Percentiles rank a stretch among this genome's conserved stretches.
Evolutionary conservation across 1,140 invertebrate genomes (phyloP).

Genomic region (Anthonomus grandis): DNA sequence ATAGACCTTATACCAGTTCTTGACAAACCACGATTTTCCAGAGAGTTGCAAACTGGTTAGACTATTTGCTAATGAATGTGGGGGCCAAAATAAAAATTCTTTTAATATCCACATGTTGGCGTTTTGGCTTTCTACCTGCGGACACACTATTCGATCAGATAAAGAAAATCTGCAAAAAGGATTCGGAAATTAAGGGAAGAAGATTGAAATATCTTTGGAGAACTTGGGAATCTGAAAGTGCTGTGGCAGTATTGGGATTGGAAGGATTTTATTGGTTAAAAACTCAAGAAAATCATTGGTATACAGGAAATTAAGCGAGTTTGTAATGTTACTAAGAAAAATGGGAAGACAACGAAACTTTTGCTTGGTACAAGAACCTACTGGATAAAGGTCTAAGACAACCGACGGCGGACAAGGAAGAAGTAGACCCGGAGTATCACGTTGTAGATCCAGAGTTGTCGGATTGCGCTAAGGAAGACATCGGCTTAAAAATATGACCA

Average conservation of each 20-base stretch:
- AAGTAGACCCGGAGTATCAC: too few relatives aligned
- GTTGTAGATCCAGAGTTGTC: neutral
- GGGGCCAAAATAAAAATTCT: neutral
- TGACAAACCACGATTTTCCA: neutral
- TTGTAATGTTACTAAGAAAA: neutral
- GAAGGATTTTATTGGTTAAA: neutral
- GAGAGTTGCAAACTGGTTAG: neutral
- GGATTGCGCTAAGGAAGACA: neutral
- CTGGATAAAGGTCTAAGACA: neutral
- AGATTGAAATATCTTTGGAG: neutral
- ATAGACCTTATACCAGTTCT: neutral
- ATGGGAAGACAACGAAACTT: neutral
- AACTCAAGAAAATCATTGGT: neutral
- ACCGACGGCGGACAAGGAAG: neutral
- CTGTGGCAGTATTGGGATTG: too few relatives aligned
- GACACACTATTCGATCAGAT: neutral
- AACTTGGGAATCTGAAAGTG: too few relatives aligned
- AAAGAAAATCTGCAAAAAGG: neutral
- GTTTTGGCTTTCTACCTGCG: neutral
- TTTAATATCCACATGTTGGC: neutral
- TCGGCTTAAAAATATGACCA: neutral
- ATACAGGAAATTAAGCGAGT: neutral
- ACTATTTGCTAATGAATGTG: neutral
- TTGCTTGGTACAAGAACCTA: neutral
- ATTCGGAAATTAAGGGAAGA: neutral